Base-by-base conservation (phyloP, 2,888 invertebrate genomes). In the Eupithecia vulgata region DNA sequence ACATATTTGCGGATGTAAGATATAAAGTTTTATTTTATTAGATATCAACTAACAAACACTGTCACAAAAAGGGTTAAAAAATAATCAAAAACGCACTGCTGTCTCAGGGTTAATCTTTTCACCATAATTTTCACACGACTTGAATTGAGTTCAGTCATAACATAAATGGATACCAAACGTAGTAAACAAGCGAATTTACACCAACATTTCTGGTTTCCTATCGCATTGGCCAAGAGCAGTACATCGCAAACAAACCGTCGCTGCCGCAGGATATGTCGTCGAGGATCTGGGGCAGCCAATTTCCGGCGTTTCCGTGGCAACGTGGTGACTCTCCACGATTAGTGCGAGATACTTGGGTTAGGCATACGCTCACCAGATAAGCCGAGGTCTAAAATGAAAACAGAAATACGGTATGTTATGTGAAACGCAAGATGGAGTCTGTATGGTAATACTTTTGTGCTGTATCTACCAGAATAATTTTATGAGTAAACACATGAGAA, bases 211-310 rank as follows among this genome's bases (percentile, higher is more conserved):
- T 40, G 57, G 68, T 30, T 72, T 68, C 64, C 37, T 70, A 67
- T 64, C 67, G 67, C 67, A 74, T 34, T 61, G 67, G 70, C 59
- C 67, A 65, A 64, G 72, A 70, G 59, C 67, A 76, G 80, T 78
- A 77, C 77, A 80, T 78, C 79, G 80, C 83, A 84, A 83, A 82
- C 80, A 79, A 57, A 57, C 57, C 57, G 25, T 25, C 57, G 57
- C 52, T 72, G 79, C 74, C 78, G 79, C 76, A 75, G 73, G 76
- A 82, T 78, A 77, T 81, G 80, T 81, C 83, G 80, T 74, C 79
- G 77, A 80, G 82, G 87, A 86, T 84, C 81, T 82, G 80, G 84
- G 84, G 76, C 81, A 84, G 84, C 80, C 87, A 89, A 89, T 89
- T 88, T 89, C 89, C 88, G 86, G 84, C 73, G 79, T 78, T 81